Percentiles rank a stretch among this genome's conserved stretches.
phyloP scores from a whole-genome alignment of 2,113 vertebrate species.

The Edolisoma coerulescens region DNA sequence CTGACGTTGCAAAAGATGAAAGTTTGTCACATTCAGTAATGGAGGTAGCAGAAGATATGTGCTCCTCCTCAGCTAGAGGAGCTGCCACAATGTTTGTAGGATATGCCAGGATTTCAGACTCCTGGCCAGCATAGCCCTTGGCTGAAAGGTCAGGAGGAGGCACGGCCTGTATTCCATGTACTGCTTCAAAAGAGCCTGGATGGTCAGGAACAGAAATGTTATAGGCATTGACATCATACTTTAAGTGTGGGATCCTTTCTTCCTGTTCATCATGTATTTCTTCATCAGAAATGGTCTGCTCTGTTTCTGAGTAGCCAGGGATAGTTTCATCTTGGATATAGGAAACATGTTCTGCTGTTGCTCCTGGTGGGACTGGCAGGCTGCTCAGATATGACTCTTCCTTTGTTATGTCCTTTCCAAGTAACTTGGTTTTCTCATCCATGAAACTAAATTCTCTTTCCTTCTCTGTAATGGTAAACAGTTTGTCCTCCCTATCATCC shows the following conservation, averaged over 20 bases:
- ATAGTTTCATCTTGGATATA: constrained; percentile 98
- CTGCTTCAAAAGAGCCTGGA: constrained; percentile 81
- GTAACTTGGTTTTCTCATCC: constrained; percentile 42
- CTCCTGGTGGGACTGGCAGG: constrained; percentile 72
- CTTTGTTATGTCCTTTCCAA: constrained; percentile 71
- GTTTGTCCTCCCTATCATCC: not conserved
- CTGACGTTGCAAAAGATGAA: constrained; percentile 94
- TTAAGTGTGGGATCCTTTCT: constrained; percentile 85
- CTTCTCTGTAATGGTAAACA: not conserved
- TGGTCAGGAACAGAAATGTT: constrained; percentile 86
- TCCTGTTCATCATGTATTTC: constrained; percentile 94
- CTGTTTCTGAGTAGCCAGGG: constrained; percentile 94
- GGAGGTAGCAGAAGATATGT: constrained; percentile 94
- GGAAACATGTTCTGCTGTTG: constrained; percentile 84
- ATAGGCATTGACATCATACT: constrained; percentile 81
- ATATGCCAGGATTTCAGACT: constrained; percentile 82
- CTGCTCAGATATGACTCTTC: constrained; percentile 77
- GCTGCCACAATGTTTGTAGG: constrained; percentile 88
- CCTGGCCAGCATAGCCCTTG: constrained; percentile 79
- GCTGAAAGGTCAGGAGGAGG: constrained; percentile 64
- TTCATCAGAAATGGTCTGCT: constrained; percentile 97
- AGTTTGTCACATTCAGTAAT: constrained; percentile 97
- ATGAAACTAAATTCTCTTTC: constrained; percentile 18
- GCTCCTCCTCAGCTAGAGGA: constrained; percentile 95
- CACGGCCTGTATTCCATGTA: constrained; percentile 78